Evolutionary conservation across 2,113 vertebrate species (phyloP).

Genomic region (Dermatemys mawii): DNA sequence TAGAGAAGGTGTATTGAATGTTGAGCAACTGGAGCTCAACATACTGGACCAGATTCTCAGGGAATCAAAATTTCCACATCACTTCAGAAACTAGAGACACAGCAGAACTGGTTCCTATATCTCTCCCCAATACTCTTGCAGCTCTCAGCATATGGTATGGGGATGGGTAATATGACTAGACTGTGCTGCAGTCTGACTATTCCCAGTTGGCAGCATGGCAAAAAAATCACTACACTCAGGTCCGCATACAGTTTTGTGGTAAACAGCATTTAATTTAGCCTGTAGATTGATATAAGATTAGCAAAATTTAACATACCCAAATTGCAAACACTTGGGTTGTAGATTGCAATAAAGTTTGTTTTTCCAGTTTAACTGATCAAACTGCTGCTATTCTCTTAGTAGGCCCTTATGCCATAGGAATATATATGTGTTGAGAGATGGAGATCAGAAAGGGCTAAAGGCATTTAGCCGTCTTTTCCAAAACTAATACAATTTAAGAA

Average conservation of each 20-base stretch:
- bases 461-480: not conserved
- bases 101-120: not conserved
- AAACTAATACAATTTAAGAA: not conserved
- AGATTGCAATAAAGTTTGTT: not conserved
- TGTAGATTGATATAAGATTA: not conserved
- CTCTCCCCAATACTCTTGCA: too few species aligned
- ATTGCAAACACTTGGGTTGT: not conserved
- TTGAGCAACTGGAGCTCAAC: too few species aligned
- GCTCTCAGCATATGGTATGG: too few species aligned
- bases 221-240: not conserved
- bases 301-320: not conserved
- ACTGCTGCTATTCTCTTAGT: not conserved
- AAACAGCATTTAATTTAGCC: not conserved
- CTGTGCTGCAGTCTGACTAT: rapidly evolving
- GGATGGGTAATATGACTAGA: not conserved
- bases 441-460: not conserved
- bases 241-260: not conserved
- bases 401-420: not conserved
- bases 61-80: too few species aligned
- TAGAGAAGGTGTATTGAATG: too few species aligned
- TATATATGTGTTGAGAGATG: rapidly evolving
- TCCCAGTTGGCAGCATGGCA: not conserved
- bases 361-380: not conserved
- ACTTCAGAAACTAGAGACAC: too few species aligned
- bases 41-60: too few species aligned